phyloP scores from a whole-genome alignment of 2,113 vertebrate species.

The Notechis scutatus region DNA sequence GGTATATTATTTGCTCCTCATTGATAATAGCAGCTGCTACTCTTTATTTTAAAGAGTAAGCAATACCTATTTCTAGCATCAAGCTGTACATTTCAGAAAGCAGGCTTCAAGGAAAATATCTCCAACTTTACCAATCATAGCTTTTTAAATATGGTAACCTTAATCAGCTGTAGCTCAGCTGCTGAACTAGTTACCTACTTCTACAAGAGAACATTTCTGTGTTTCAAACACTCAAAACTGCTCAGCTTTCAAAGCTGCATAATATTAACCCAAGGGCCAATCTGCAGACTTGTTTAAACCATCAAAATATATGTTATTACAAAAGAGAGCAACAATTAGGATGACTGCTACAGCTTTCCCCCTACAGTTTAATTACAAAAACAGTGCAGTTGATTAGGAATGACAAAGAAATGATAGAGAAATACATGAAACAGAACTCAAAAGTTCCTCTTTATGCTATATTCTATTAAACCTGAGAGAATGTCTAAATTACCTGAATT shows the following conservation, averaged over 20 bases:
- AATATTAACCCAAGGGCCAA: slow-evolving; percentile 3
- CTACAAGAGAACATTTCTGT: neutral
- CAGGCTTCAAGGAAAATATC: neutral
- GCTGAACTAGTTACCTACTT: neutral
- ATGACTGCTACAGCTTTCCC: neutral
- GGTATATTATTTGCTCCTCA: neutral
- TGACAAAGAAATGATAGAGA: slow-evolving; percentile 5
- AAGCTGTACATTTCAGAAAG: slow-evolving; percentile 6
- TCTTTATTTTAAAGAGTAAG: neutral
- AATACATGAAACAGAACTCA: slow-evolving; percentile 2
- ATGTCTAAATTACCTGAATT: slow-evolving; percentile 20
- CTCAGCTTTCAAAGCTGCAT: neutral
- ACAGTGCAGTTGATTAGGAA: slow-evolving; percentile 20
- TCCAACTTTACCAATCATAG: neutral
- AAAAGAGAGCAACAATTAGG: slow-evolving; percentile 10
- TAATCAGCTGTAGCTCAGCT: neutral
- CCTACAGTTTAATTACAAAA: slow-evolving; percentile 18
- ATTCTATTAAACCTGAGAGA: neutral
- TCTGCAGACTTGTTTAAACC: neutral
- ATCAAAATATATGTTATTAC: slow-evolving; percentile 17
- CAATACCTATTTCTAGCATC: neutral
- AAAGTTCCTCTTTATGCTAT: slow-evolving; percentile 7
- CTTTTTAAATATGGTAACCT: slow-evolving; percentile 7
- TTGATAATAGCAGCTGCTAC: neutral
- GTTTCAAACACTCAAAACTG: neutral